Evolutionary conservation across 2,888 invertebrate genomes (phyloP).

Genomic region (Ariolimax columbianus): DNA sequence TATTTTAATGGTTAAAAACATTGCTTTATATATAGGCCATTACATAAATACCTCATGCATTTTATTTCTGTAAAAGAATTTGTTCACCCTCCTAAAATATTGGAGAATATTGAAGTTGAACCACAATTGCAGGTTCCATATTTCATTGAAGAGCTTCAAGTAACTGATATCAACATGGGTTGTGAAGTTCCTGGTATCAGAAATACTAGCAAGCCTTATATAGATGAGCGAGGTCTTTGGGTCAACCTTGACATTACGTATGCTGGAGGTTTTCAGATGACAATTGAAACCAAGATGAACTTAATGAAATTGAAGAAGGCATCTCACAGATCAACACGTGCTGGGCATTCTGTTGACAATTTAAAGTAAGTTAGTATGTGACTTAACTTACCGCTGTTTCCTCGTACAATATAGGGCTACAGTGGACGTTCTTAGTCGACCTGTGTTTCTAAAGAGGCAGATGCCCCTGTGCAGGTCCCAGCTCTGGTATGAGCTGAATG

Average conservation of each 20-base stretch:
- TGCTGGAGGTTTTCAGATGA: conserved; percentile 86
- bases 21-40: no score
- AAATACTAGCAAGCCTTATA: conserved; percentile 81
- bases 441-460: no score
- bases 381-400: no score
- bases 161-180: conserved; percentile 87
- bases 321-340: neutral
- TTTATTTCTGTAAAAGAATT: no score
- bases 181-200: conserved; percentile 76
- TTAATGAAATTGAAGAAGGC: conserved; percentile 83
- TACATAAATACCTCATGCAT: no score
- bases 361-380: conserved; percentile 28
- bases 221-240: conserved; percentile 92
- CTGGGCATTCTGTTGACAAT: conserved; percentile 29
- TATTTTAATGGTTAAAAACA: no score
- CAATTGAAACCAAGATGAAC: conserved; percentile 92
- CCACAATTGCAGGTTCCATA: conserved; percentile 83
- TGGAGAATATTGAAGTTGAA: no score
- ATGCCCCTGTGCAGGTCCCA: no score
- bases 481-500: no score
- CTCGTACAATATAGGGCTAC: no score
- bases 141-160: conserved; percentile 90
- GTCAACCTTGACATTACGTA: conserved; percentile 90
- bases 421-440: no score
- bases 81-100: no score